Base-by-base conservation (phyloP, 2,888 invertebrate genomes). In the Epinotia nisella region DNA sequence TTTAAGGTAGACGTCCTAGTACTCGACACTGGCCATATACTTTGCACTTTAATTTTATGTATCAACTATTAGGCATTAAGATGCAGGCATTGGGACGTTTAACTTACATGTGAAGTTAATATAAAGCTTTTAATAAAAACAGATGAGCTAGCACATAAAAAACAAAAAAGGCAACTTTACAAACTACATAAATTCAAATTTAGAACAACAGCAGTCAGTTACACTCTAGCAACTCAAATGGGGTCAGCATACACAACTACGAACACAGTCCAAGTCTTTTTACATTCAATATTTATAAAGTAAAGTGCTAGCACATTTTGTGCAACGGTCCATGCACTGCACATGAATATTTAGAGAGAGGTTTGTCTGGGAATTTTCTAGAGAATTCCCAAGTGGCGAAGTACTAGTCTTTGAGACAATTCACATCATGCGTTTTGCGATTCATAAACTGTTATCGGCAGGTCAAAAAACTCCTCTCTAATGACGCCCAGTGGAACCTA, bases 101-200 rank as follows among this genome's bases (percentile, higher is more conserved):
- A 29, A 3, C 29, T 29, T 29, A 29, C 29, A 29, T 29, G 29
- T 29, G 7, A 29, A 29, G 29, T 35, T 9, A 35, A 35, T 1
- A 7, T 29, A 35, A 35, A 35, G 35, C 3, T 35, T 35, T 7
- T 7, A 35, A 7, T 35, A 35, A 35, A 9, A 35, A 35, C 0
- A 35, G 35, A 35, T 0, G 1, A 35, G 29, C n/a, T 45, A 15
- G 10, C 35, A 21, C 35, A 71, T 4, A 53, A 58, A 3, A 11
- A 3, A 66, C 53, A 71, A 53, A n/a, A 15, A 60, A 66, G 55
- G 29, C 41, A 55, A 71, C 53, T 55, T 49, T 55, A 49, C 9
- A 45, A 67, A 60, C 60, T 61, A 45, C 56, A 71, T 60, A 53
- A 61, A 61, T 61, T 72, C 55, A 56, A 67, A 72, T 71, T 71